Base-by-base conservation (phyloP, 2,797 vertebrate species). In the Gambusia yucatana region DNA sequence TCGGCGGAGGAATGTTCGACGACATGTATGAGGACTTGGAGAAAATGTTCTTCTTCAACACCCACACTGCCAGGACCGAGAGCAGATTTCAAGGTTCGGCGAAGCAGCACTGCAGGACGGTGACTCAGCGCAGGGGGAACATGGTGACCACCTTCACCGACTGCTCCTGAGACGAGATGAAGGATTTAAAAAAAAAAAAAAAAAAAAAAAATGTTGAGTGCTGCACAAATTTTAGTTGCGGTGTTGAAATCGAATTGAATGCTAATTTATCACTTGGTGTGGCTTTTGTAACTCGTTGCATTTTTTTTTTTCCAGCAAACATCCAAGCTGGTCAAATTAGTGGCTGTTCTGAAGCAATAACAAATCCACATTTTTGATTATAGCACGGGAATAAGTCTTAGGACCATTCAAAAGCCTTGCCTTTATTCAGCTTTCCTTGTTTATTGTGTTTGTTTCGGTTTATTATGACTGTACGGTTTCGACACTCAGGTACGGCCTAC, bases 141-240 rank as follows among this genome's bases (percentile, higher is more conserved):
- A 99, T 99, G 98, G 98, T 99, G 84, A 98, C 98, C 76, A 99
- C 98, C 0, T 99, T 98, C 80, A 99, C 97, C 0, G 98, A 95
- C 84, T 95, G 94, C 89, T 94, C 94, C 87, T 95, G 87, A 94
- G 82, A 36, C 1, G 0, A 9, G 41, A 25, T 9, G 50, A 52
- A 52, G 50, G 50, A 52, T 25, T 50, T 7, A 28, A 14, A 48
- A 69, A 30, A 16, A 16, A 4, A 43, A 16, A 16, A 4, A 43
- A 6, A 5, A n/a, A 70, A 4, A n/a, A 70, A 67, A 44, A 13
- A 14, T 50, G 10, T 1, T 9, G 17, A 80, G 81, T 72, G 63
- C 70, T 73, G 55, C 67, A 61, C 20, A 46, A 28, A 41, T 61
- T 88, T 82, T 50, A 28, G 39, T 74, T 72, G 75, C 73, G 73